Percentiles rank a stretch among this genome's conserved stretches.
Conservation (phyloP, 1,140 invertebrate genomes). For the Heliconius hewitsoni region DNA sequence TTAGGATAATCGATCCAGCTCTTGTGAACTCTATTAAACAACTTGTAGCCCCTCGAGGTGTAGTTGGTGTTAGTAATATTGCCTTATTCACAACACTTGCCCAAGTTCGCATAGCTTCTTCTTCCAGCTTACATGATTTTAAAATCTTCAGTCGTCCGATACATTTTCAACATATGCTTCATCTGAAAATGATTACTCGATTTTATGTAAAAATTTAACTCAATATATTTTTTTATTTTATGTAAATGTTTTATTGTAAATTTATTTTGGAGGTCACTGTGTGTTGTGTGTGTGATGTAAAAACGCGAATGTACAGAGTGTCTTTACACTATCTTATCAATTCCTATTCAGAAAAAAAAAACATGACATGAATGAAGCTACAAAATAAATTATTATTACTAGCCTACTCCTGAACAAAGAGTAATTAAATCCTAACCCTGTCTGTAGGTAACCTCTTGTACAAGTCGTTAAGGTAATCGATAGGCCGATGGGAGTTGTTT, state of each 20-base stretch:
- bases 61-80: neutral
- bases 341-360: no score
- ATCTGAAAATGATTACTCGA: no score
- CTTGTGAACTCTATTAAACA: slow-evolving; percentile 17
- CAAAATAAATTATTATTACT: neutral
- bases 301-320: no score
- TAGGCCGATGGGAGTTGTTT: neutral
- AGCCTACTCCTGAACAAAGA: neutral
- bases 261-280: no score
- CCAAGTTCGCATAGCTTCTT: neutral
- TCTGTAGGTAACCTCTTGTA: neutral
- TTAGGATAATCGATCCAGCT: slow-evolving; percentile 22
- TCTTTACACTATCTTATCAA: no score
- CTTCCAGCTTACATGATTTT: neutral
- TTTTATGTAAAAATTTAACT: no score
- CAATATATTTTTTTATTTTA: no score
- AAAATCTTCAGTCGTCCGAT: no score
- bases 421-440: neutral
- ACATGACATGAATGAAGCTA: neutral
- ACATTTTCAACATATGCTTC: no score
- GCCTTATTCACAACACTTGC: neutral
- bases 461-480: slow-evolving; percentile 6
- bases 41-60: slow-evolving; percentile 12
- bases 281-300: no score
- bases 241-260: no score